Percentiles rank a stretch among this genome's conserved stretches.
These are phyloP conservation scores for Panagrolaimus sp. DNA, from an alignment of 1,140 invertebrate genomes.

Conservation along the genomic window DNA sequence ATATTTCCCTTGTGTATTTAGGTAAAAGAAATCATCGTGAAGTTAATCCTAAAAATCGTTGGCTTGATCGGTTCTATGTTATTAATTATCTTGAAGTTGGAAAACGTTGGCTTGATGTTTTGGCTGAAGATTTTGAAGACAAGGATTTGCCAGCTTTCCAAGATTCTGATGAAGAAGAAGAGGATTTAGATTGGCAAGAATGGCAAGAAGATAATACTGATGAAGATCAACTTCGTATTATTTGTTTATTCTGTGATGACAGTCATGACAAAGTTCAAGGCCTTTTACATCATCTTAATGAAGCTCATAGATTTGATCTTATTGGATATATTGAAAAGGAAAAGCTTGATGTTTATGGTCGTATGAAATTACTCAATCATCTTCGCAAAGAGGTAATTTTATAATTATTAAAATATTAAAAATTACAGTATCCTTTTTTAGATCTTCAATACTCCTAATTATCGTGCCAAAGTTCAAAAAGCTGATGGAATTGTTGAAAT, in stretches of 20 bases:
- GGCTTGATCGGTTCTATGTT: slow-evolving; percentile 59
- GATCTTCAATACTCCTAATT: slow-evolving; percentile 20
- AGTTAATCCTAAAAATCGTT: slow-evolving; percentile 57
- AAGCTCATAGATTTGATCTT: slow-evolving; percentile 49
- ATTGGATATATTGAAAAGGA: slow-evolving; percentile 46
- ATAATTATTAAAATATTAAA: too few species aligned
- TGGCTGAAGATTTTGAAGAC: slow-evolving; percentile 59
- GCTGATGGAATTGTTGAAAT: slow-evolving; percentile 25
- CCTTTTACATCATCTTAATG: slow-evolving; percentile 48
- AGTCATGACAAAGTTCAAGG: slow-evolving; percentile 38
- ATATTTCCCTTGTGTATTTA: too few species aligned
- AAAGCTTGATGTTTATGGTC: slow-evolving; percentile 48
- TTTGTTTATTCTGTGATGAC: slow-evolving; percentile 53
- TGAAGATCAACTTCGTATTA: slow-evolving; percentile 47
- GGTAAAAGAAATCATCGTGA: slow-evolving; percentile 57
- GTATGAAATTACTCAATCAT: slow-evolving; percentile 55
- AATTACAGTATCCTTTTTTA: not conserved
- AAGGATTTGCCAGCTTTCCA: slow-evolving; percentile 57
- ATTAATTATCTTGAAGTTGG: slow-evolving; percentile 58
- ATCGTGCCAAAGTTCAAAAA: slow-evolving; percentile 1
- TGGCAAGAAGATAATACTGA: slow-evolving; percentile 58
- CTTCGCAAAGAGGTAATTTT: slow-evolving; percentile 45
- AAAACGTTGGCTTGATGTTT: slow-evolving; percentile 57
- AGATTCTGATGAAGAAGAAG: slow-evolving; percentile 52
- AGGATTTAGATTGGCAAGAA: slow-evolving; percentile 50